Conservation (phyloP, 1,140 invertebrate genomes). For the Euwallacea similis region DNA sequence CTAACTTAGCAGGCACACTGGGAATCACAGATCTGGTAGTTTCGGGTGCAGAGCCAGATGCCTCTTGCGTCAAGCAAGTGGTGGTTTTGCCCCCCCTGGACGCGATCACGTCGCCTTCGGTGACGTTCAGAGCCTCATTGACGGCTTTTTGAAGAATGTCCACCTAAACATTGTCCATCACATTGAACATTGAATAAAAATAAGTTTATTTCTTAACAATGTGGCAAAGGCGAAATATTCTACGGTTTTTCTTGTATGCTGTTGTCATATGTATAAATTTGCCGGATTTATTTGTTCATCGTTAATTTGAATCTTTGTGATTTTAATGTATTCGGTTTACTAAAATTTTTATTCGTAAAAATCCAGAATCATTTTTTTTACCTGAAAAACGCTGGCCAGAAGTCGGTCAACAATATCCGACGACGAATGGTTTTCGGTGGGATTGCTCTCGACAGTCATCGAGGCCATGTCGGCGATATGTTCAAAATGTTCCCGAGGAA, state of each 20-base stretch:
- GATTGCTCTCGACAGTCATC: constrained; percentile 44
- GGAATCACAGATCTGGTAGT: constrained; percentile 22
- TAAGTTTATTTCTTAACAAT: background rate
- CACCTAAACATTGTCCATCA: constrained; percentile 43
- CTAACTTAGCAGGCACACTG: constrained; percentile 56
- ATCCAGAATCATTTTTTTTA: background rate
- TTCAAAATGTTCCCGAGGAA: constrained; percentile 71
- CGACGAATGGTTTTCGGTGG: background rate
- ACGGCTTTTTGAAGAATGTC: constrained; percentile 56
- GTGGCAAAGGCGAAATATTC: too few relatives aligned
- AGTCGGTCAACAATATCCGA: constrained; percentile 60
- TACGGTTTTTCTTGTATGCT: too few relatives aligned
- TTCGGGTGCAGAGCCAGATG: background rate
- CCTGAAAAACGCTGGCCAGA: constrained; percentile 69
- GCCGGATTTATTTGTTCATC: too few relatives aligned
- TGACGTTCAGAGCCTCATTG: constrained; percentile 57
- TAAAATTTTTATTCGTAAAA: too few relatives aligned
- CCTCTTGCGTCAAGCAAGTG: constrained; percentile 46
- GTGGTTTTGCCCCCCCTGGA: constrained; percentile 45
- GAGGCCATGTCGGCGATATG: constrained; percentile 66
- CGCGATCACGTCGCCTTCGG: constrained; percentile 56
- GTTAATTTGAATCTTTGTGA: too few relatives aligned
- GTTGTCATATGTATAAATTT: too few relatives aligned
- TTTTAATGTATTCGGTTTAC: too few relatives aligned
- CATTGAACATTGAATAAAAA: constrained; percentile 18